These are phyloP conservation scores for Thera obeliscata DNA, from an alignment of 2,888 invertebrate genomes.

Conservation along the genomic window DNA sequence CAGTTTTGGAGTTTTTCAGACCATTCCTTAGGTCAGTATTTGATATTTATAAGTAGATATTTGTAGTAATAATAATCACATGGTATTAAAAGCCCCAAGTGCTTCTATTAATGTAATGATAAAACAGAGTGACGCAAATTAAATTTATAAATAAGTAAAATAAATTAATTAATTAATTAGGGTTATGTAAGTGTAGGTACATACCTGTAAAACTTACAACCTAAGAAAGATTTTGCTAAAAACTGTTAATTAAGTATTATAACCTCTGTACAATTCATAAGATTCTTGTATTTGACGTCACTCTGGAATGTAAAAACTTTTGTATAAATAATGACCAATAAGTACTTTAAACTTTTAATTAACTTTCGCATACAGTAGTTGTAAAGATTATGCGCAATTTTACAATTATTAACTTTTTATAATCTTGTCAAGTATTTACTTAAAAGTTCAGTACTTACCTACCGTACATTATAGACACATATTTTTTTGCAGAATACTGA, in stretches of 20 bases:
- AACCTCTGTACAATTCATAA: neutral
- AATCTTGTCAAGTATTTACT: neutral
- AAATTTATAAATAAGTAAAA: neutral
- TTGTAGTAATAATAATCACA: slow-evolving; percentile 44
- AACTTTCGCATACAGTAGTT: slow-evolving; percentile 22
- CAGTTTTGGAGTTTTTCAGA: slow-evolving; percentile 63
- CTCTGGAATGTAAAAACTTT: slow-evolving; percentile 35
- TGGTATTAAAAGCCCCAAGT: slow-evolving; percentile 55
- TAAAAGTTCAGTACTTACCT: neutral
- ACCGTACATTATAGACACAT: neutral
- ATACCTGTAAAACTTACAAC: no score
- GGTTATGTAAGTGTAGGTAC: no score
- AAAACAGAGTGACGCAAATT: slow-evolving; percentile 18
- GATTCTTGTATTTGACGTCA: slow-evolving; percentile 8
- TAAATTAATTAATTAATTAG: neutral
- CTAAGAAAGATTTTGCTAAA: no score
- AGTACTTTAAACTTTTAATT: slow-evolving; percentile 40
- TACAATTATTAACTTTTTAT: slow-evolving; percentile 12
- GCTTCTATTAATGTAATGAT: slow-evolving; percentile 42
- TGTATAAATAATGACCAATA: slow-evolving; percentile 50
- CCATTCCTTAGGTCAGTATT: slow-evolving; percentile 48
- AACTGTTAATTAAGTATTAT: neutral
- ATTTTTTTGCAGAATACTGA: no score
- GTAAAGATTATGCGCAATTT: slow-evolving; percentile 12
- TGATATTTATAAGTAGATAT: slow-evolving; percentile 14